Conservation (phyloP, 1,140 invertebrate species). For the Tetramorium alpestre region DNA sequence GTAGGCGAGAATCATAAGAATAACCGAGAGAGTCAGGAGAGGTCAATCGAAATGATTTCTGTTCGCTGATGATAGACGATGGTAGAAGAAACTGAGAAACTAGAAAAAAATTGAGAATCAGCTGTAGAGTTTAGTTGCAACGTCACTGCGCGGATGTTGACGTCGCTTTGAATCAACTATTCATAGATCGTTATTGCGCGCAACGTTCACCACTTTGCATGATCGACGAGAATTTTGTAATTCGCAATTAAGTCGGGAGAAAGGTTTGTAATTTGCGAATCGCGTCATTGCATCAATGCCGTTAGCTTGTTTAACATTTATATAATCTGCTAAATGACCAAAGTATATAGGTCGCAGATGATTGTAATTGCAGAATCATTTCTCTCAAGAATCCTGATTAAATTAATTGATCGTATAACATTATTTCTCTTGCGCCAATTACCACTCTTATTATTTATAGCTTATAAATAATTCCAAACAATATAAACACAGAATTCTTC, state of each 20-base stretch:
- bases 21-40: neutral
- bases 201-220: conserved; percentile 41
- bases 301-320: conserved; percentile 31
- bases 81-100: neutral
- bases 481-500: neutral
- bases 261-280: conserved; percentile 42
- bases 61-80: neutral
- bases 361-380: conserved; percentile 10
- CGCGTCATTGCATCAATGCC: conserved; percentile 26
- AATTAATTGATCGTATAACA: neutral
- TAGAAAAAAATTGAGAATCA: conserved; percentile 4
- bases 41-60: conserved; percentile 26
- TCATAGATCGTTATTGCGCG: conserved; percentile 48
- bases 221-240: conserved; percentile 54
- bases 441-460: neutral
- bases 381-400: neutral
- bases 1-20: neutral
- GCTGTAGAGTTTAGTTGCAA: conserved; percentile 7
- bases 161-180: conserved; percentile 50
- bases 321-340: conserved; percentile 20
- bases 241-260: conserved; percentile 53
- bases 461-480: neutral
- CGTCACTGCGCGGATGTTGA: conserved; percentile 49
- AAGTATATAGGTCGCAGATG: conserved; percentile 17
- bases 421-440: neutral